A percentile compares a stretch with the other conserved stretches of the same genome.
Evolutionary conservation across 1,140 invertebrate species (phyloP).

Genomic region (Arctopsyche grandis): DNA sequence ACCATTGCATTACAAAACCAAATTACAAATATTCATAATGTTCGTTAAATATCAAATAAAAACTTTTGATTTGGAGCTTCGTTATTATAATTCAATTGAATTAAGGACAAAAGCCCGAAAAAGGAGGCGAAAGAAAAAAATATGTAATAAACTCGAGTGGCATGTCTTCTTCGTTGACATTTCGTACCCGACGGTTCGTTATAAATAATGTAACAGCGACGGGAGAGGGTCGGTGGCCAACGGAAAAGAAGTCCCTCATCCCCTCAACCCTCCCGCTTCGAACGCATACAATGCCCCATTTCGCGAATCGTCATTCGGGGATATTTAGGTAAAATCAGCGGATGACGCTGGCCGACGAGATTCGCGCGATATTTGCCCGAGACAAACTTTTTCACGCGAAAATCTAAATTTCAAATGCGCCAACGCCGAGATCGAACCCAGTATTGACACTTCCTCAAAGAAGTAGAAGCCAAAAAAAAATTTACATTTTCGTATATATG

Average conservation of each 20-base stretch:
- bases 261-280: background rate
- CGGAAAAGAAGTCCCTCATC: background rate
- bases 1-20: conserved; percentile 24
- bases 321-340: conserved; percentile 1
- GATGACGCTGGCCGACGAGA: background rate
- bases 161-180: conserved; percentile 44
- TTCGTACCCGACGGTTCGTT: conserved; percentile 43
- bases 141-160: conserved; percentile 45
- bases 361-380: background rate
- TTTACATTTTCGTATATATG: too few relatives aligned
- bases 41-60: conserved; percentile 34
- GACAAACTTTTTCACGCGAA: conserved; percentile 31
- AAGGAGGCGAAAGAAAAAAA: conserved; percentile 22
- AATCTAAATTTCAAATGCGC: conserved; percentile 52
- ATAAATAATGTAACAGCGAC: conserved; percentile 46
- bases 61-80: conserved; percentile 39
- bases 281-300: background rate
- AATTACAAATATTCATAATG: conserved; percentile 31
- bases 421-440: conserved; percentile 3
- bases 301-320: background rate
- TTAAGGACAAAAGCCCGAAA: conserved; percentile 24
- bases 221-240: background rate
- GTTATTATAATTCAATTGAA: conserved; percentile 48
- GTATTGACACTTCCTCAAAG: conserved; percentile 15
- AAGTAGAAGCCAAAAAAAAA: too few relatives aligned